phyloP scores from a whole-genome alignment of 2,113 vertebrate genomes.

The Corydoras maculifer region DNA sequence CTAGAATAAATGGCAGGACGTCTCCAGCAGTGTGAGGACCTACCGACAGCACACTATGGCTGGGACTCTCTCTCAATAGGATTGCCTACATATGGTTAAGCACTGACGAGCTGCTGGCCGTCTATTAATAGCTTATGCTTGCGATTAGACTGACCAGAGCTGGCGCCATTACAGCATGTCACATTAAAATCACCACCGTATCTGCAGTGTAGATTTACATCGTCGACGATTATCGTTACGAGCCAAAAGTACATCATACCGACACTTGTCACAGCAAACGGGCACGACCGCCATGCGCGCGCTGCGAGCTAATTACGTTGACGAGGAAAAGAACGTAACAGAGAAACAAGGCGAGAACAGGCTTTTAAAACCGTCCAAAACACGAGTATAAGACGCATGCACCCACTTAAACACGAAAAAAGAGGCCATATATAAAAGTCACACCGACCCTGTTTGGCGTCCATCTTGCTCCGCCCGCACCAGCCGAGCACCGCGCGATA shows the following conservation, averaged over 20 bases:
- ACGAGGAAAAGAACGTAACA: too few species aligned
- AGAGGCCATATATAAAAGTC: conserved; percentile 24
- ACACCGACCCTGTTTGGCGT: conserved; percentile 80
- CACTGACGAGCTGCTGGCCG: conserved; percentile 58
- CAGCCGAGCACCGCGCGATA: conserved; percentile 41
- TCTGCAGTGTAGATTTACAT: background rate
- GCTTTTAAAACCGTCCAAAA: too few species aligned
- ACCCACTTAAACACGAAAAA: conserved; percentile 26
- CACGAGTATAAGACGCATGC: too few species aligned
- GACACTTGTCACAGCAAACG: background rate
- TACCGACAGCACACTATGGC: background rate
- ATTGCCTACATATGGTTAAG: conserved; percentile 62
- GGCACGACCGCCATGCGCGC: background rate
- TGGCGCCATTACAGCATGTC: conserved; percentile 56
- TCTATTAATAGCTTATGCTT: conserved; percentile 80
- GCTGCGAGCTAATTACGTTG: background rate
- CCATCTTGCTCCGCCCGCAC: conserved; percentile 75
- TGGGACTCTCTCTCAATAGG: background rate
- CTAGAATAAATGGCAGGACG: too few species aligned
- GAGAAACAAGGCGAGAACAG: too few species aligned
- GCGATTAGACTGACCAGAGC: conserved; percentile 44
- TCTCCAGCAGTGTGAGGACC: too few species aligned
- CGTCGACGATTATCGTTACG: background rate
- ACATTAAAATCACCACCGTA: conserved; percentile 25
- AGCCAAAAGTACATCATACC: background rate